Percentiles rank a stretch among this genome's conserved stretches.
Conservation (phyloP, 2,888 invertebrate species). For the Yponomeuta evonymella region DNA sequence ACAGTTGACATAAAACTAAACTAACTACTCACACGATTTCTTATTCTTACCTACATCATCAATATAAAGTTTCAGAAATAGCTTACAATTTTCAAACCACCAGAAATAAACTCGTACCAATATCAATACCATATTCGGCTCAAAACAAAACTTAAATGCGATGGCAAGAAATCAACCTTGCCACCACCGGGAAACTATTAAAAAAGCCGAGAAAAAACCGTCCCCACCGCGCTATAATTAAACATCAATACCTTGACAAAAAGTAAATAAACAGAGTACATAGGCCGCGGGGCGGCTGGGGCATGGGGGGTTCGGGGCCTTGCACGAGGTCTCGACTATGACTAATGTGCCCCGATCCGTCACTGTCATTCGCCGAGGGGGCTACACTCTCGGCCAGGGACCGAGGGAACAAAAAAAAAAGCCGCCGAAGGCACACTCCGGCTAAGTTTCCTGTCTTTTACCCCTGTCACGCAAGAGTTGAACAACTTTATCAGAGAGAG, state of each 20-base stretch:
- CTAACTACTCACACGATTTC: no score
- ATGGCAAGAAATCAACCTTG: neutral
- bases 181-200: neutral
- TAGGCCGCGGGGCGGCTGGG: constrained; percentile 60
- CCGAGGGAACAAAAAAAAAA: neutral
- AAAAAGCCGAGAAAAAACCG: neutral
- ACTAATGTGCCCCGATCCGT: constrained; percentile 82
- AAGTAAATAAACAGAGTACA: constrained; percentile 73
- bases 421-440: neutral
- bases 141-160: no score
- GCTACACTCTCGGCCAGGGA: constrained; percentile 55
- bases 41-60: no score
- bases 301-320: constrained; percentile 47
- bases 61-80: no score
- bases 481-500: no score
- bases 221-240: constrained; percentile 59
- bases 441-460: neutral
- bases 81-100: no score
- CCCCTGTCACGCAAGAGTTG: no score
- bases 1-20: no score
- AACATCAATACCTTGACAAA: constrained; percentile 76
- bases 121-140: no score
- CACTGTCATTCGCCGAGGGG: constrained; percentile 77
- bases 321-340: constrained; percentile 75
- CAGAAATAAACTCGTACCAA: no score